These are phyloP conservation scores for Drosophila willistoni DNA, from an alignment of 1,140 invertebrate species.

Conservation along the genomic window DNA sequence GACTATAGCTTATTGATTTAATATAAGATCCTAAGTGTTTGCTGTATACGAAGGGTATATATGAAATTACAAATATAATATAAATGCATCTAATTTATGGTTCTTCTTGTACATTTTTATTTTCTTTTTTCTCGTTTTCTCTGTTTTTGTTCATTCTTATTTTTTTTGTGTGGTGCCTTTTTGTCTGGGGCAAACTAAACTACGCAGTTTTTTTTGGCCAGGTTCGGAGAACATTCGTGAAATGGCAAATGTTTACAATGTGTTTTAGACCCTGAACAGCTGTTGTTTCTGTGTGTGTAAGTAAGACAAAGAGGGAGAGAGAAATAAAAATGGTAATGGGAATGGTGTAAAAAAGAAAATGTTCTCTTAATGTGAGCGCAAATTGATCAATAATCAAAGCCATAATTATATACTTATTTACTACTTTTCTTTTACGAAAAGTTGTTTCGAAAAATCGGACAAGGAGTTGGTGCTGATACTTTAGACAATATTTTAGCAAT, in stretches of 20 bases:
- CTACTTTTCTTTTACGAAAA: too few species aligned
- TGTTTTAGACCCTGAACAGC: slow-evolving; percentile 27
- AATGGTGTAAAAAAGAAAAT: background rate
- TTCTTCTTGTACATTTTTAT: background rate
- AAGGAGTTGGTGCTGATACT: too few species aligned
- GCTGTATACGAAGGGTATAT: too few species aligned
- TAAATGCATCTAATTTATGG: background rate
- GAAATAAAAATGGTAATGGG: background rate
- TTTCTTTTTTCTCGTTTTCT: slow-evolving; percentile 1
- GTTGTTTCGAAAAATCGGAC: too few species aligned
- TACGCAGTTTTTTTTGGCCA: slow-evolving; percentile 7
- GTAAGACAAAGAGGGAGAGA: background rate
- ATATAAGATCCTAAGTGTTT: too few species aligned
- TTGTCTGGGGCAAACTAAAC: slow-evolving; percentile 7
- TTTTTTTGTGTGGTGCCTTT: slow-evolving; percentile 1
- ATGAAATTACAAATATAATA: background rate
- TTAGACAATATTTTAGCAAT: too few species aligned
- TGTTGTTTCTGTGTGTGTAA: slow-evolving; percentile 17
- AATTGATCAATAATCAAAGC: background rate
- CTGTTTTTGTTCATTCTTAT: background rate
- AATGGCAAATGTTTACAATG: background rate
- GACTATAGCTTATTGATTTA: too few species aligned
- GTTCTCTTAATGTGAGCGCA: background rate
- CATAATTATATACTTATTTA: too few species aligned
- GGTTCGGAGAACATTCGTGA: background rate